Conservation (phyloP, 1,140 invertebrate species). For the Colletes latitarsis region DNA sequence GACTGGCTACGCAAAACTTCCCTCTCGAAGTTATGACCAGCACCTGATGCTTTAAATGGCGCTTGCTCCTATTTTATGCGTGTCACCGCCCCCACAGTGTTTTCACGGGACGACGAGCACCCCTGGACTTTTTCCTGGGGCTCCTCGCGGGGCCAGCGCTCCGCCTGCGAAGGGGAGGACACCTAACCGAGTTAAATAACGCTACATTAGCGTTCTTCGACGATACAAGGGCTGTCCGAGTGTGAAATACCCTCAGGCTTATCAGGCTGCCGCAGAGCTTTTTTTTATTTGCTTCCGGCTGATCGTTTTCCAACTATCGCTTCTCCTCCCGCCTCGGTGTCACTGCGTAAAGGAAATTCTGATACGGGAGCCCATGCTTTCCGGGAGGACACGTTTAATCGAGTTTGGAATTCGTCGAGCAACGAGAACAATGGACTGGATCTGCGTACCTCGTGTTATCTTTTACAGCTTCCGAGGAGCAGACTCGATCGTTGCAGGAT, state of each 20-base stretch:
- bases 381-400: constrained; percentile 31
- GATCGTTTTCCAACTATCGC: constrained; percentile 28
- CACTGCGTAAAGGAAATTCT: constrained; percentile 6
- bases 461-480: neutral
- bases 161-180: constrained; percentile 45
- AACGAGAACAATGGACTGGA: neutral
- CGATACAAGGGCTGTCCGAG: constrained; percentile 76
- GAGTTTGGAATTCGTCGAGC: constrained; percentile 28
- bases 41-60: constrained; percentile 62
- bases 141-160: constrained; percentile 20
- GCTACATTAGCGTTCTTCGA: constrained; percentile 76
- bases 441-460: neutral
- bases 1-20: neutral
- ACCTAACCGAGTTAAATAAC: constrained; percentile 81
- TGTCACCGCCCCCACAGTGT: constrained; percentile 77
- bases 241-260: constrained; percentile 81
- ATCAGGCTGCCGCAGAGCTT: constrained; percentile 75
- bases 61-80: constrained; percentile 75
- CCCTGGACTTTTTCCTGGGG: constrained; percentile 67
- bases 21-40: constrained; percentile 4
- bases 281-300: constrained; percentile 62
- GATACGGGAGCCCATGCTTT: constrained; percentile 27
- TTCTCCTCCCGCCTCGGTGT: neutral
- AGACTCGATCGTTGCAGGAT: neutral
- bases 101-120: constrained; percentile 80